A percentile compares a stretch with the other conserved stretches of the same genome.
Evolutionary conservation across 2,797 vertebrate species (phyloP).

Genomic region (Chelon auratus): DNA sequence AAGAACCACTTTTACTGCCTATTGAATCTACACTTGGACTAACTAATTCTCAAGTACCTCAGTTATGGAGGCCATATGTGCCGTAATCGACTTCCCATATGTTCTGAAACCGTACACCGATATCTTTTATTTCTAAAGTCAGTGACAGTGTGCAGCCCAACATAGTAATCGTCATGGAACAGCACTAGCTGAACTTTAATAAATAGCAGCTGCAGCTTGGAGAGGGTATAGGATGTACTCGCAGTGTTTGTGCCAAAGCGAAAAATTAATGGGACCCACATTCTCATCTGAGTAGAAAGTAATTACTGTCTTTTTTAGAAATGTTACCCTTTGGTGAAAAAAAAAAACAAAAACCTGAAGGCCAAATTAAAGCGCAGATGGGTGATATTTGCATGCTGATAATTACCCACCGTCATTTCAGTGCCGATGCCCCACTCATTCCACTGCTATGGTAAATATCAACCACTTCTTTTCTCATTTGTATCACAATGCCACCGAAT

Average conservation of each 20-base stretch:
- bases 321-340: conserved; percentile 63
- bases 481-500: conserved; percentile 38
- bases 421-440: conserved; percentile 44
- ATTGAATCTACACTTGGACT: not conserved
- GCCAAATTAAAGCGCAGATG: conserved; percentile 67
- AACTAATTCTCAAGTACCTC: conserved; percentile 41
- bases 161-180: conserved; percentile 24
- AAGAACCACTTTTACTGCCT: conserved; percentile 40
- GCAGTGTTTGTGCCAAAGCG: conserved; percentile 54
- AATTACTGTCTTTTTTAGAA: conserved; percentile 76
- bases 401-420: conserved; percentile 67
- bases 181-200: conserved; percentile 61
- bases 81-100: conserved; percentile 35
- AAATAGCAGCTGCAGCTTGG: conserved; percentile 61
- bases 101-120: conserved; percentile 37
- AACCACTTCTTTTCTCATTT: conserved; percentile 52
- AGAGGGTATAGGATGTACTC: conserved; percentile 39
- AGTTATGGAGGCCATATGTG: conserved; percentile 42
- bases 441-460: conserved; percentile 52
- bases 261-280: conserved; percentile 66
- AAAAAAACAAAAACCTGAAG: conserved; percentile 37
- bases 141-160: conserved; percentile 28
- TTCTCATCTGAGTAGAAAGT: conserved; percentile 66
- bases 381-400: conserved; percentile 70
- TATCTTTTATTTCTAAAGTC: conserved; percentile 31